Base-by-base conservation (phyloP, 2,113 vertebrate genomes). In the Neogale vison region DNA sequence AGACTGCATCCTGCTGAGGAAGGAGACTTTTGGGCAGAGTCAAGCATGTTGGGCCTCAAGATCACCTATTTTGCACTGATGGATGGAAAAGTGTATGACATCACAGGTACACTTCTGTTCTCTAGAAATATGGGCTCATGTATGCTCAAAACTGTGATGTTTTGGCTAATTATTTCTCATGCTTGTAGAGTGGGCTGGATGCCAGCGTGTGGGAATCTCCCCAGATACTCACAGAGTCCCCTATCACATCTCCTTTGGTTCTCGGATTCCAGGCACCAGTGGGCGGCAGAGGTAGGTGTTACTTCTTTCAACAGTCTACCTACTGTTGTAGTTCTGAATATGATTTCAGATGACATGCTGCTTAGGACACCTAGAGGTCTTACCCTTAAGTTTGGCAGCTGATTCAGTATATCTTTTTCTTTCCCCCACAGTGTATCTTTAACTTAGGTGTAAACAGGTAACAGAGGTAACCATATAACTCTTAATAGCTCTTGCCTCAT, bases 1-100 rank as follows among this genome's bases (percentile, higher is more conserved):
- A 98, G 97, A 72, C 98, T 98, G 96, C 99, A 99, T 94, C 98
- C 99, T 0, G 99, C 99, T 0, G 99, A 99, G 94, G 99, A 99
- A 92, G 99, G 99, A 1, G 99, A 99, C 98, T 98, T 99, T 94
- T 99, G 99, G 99, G 99, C 99, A 0, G 99, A 99, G 97, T 99
- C 99, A 63, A 99, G 99, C 97, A 99, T 99, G 99, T 97, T 99
- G 95, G 99, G 99, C 47, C 98, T 99, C 83, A 99, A 99, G 71
- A 99, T 99, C 98, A 99, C 99, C 23, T 99, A 99, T 98, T 99
- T 99, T 83, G 99, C 99, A 47, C 98, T 99, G 94, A 99, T 99
- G 99, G 99, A 99, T 7, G 99, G 99, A 36, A 99, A 99, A 85
- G 99, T 99, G 85, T 99, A 99, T 93, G 99, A 99, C 94, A 99